These are phyloP conservation scores for Kryphioiulus occultus DNA, from an alignment of 2,888 invertebrate species.

Conservation along the genomic window DNA sequence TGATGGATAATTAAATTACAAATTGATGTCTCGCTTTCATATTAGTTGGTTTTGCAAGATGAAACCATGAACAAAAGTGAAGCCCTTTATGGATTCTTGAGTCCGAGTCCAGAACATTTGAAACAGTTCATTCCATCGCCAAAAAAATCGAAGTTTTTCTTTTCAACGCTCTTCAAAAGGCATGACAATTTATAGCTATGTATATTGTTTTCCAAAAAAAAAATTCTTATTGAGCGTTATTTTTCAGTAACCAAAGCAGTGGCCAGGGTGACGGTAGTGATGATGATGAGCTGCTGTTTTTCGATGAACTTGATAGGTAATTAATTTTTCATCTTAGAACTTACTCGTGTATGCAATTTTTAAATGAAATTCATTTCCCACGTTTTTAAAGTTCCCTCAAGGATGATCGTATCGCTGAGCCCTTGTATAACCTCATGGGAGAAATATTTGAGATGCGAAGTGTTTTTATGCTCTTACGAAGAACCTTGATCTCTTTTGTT, in stretches of 20 bases:
- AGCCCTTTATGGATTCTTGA: slow-evolving; percentile 88
- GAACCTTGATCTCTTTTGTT: slow-evolving; percentile 87
- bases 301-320: slow-evolving; percentile 67
- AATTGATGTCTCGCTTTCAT: background rate
- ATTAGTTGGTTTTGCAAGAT: slow-evolving; percentile 83
- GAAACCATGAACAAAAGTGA: slow-evolving; percentile 87
- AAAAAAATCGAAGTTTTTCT: slow-evolving; percentile 86
- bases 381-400: slow-evolving; percentile 56
- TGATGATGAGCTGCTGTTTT: slow-evolving; percentile 79
- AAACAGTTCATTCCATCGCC: slow-evolving; percentile 74
- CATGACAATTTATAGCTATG: slow-evolving; percentile 59
- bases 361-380: background rate
- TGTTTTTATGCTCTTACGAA: slow-evolving; percentile 84
- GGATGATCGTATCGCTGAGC: slow-evolving; percentile 87
- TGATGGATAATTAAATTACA: too few species aligned
- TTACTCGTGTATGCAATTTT: background rate
- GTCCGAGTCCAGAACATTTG: slow-evolving; percentile 88
- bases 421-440: slow-evolving; percentile 83
- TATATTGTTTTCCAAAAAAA: too few species aligned
- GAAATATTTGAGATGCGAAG: slow-evolving; percentile 92
- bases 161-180: slow-evolving; percentile 86
- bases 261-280: slow-evolving; percentile 69
- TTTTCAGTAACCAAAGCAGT: slow-evolving; percentile 42
- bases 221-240: background rate
- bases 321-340: background rate